These are phyloP conservation scores for Uloborus plumipes DNA, from an alignment of 2,888 invertebrate species.

Conservation along the genomic window DNA sequence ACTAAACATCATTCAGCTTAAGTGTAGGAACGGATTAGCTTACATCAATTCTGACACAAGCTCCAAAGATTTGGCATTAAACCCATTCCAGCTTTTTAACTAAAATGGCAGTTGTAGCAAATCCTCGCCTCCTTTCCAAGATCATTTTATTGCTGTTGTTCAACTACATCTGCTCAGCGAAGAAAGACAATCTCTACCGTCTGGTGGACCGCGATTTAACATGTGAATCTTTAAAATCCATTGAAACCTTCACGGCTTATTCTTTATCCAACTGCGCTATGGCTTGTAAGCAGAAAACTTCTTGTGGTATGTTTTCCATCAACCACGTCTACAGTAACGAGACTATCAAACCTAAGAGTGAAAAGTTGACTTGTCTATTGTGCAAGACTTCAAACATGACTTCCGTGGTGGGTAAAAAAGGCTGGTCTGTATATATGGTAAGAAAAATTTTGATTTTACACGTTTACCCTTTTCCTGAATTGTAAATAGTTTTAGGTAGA, in stretches of 20 bases:
- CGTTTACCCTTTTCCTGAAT: no score
- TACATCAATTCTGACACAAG: no score
- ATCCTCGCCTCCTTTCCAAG: no score
- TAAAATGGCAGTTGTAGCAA: no score
- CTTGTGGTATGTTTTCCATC: constrained; percentile 48
- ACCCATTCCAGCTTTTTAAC: no score
- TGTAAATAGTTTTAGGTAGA: no score
- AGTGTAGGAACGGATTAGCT: no score
- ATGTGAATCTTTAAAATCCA: constrained; percentile 31
- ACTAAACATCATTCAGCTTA: no score
- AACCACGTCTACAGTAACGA: constrained; percentile 26
- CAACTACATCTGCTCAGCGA: no score
- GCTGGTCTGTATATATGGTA: constrained; percentile 60
- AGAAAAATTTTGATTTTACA: background rate
- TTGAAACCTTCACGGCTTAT: constrained; percentile 16
- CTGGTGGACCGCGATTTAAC: constrained; percentile 33
- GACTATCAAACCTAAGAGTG: constrained; percentile 8
- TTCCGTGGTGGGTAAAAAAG: constrained; percentile 29
- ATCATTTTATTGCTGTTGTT: no score
- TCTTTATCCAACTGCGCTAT: constrained; percentile 46
- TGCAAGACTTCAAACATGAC: constrained; percentile 47
- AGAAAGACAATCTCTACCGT: constrained; percentile 30
- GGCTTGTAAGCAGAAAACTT: constrained; percentile 29
- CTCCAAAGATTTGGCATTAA: no score
- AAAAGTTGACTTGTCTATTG: constrained; percentile 22